phyloP scores from a whole-genome alignment of 64 coral and sea anemone species.

The Acropora yongei region DNA sequence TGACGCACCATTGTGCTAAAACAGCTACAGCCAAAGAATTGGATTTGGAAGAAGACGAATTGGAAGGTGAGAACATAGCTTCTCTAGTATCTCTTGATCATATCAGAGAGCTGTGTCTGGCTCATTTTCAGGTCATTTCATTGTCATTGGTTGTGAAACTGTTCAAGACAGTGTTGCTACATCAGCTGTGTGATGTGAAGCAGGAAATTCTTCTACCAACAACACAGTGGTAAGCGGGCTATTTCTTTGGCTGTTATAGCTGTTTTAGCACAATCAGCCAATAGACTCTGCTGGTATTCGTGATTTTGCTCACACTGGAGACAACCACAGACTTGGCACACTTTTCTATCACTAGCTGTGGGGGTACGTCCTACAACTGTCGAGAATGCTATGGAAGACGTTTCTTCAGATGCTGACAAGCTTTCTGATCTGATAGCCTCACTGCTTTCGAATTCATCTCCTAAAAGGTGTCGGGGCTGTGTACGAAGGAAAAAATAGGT shows the following conservation, averaged over 20 bases:
- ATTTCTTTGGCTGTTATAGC: background rate
- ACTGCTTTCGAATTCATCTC: conserved; percentile 37
- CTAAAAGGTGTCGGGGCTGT: conserved; percentile 24
- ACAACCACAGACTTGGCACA: conserved; percentile 51
- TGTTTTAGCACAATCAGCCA: background rate
- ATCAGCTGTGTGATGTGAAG: too few relatives aligned
- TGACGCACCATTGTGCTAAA: background rate
- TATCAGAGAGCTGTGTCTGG: background rate
- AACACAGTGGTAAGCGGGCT: too few relatives aligned
- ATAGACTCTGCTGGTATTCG: conserved; percentile 36
- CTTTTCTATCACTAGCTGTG: conserved; percentile 1
- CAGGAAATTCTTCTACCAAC: too few relatives aligned
- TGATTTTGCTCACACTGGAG: conserved; percentile 37
- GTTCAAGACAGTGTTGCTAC: background rate
- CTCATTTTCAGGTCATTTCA: background rate
- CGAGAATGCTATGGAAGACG: too few relatives aligned
- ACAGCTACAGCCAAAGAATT: background rate
- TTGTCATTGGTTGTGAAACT: background rate
- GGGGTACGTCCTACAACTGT: background rate
- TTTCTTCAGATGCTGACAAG: background rate
- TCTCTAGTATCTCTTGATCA: conserved; percentile 1
- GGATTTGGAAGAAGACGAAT: background rate
- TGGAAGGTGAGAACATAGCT: background rate
- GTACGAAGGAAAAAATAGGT: conserved; percentile 64
- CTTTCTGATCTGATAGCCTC: background rate